Base-by-base conservation (phyloP, 2,888 invertebrate species). In the Epinotia brunnichana region DNA sequence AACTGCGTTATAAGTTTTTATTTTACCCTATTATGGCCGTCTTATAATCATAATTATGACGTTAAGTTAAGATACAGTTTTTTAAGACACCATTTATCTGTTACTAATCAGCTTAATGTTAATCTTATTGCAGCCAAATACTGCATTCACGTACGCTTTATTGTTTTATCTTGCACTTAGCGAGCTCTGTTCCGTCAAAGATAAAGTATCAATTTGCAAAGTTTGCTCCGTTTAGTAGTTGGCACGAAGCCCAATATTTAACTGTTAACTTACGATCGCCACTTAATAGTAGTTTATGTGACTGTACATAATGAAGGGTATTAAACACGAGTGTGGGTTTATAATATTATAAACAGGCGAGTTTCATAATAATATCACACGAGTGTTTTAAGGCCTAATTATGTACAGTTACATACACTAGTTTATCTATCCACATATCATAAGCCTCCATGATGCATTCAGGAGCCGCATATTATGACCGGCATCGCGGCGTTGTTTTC, bases 131-230 rank as follows among this genome's bases (percentile, higher is more conserved):
- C 51, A 59, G 17, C 21, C 17, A 39, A 70, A 64, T 64, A 51
- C 57, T 59, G 64, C 53, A 64, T 59, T n/a, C 35, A 70, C 63
- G 63, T 72, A 72, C 61, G 35, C 48, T 68, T 68, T 72, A 72
- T 72, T 68, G 61, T 72, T 72, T 68, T 68, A 72, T 68, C 62
- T 41, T 48, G 56, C 72, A 72, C 70, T 72, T 72, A 67, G 67
- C 59, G 66, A n/a, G 53, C 24, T 64, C 63, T 57, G 56, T 24
- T 57, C 61, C 61, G 53, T 44, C 71, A 54, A n/a, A 67, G 67
- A 71, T 71, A 71, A 66, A 67, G 53, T 71, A 71, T 70, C 67
- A 71, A 66, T 71, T 71, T 61, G 67, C 67, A 60, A 57, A 68
- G 72, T 72, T 72, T 68, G 61, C 62, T 72, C 56, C 48, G 72